A percentile compares a stretch with the other conserved stretches of the same genome.
These are phyloP conservation scores for Motacilla alba DNA, from an alignment of 2,113 vertebrate species.

Conservation along the genomic window DNA sequence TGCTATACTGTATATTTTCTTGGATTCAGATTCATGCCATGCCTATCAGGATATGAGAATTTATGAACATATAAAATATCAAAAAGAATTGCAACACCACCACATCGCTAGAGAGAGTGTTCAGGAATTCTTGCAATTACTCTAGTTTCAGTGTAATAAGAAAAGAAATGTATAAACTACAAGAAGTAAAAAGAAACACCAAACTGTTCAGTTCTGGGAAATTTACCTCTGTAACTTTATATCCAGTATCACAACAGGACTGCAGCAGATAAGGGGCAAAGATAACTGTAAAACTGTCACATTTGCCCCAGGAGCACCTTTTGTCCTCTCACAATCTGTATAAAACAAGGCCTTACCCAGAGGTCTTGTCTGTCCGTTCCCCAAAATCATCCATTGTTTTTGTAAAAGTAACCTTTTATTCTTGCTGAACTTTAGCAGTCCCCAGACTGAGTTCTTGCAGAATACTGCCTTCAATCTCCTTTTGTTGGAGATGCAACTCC, in stretches of 20 bases:
- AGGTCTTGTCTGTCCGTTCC: background rate
- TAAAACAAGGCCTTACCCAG: background rate
- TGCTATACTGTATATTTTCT: background rate
- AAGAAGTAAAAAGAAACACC: background rate
- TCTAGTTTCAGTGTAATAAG: background rate
- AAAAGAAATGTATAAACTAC: background rate
- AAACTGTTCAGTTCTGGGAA: background rate
- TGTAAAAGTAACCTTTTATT: conserved; percentile 20
- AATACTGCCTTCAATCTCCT: background rate
- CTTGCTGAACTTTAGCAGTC: background rate
- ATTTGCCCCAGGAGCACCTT: background rate
- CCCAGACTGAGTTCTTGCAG: background rate
- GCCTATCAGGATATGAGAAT: background rate
- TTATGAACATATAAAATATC: background rate
- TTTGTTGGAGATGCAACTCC: conserved; percentile 10
- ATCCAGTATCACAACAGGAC: background rate
- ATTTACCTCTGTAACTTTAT: background rate
- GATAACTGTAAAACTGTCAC: background rate
- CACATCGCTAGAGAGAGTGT: background rate
- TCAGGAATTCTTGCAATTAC: background rate
- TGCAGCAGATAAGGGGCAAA: background rate
- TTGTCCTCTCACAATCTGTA: background rate
- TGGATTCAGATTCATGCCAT: background rate
- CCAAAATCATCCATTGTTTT: background rate
- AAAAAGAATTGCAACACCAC: background rate